A percentile compares a stretch with the other conserved stretches of the same genome.
These are phyloP conservation scores for Cyrtorhinus lividipennis DNA, from an alignment of 1,140 invertebrate genomes.

Conservation along the genomic window DNA sequence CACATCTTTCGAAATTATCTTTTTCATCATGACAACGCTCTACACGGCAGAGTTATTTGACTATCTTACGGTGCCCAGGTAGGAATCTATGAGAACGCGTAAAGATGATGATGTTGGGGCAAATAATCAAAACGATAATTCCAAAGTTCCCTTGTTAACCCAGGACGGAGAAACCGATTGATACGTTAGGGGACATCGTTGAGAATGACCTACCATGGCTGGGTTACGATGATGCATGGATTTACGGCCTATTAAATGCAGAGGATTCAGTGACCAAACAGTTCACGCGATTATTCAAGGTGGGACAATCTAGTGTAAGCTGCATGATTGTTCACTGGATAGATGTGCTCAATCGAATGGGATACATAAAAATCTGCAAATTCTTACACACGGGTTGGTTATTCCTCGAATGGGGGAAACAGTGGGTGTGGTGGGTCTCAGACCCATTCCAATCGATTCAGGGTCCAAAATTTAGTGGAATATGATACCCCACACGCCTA, in stretches of 20 bases:
- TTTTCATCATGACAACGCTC: not conserved
- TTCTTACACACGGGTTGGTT: no score
- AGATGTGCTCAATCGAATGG: no score
- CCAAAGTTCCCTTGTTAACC: not conserved
- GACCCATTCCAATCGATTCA: no score
- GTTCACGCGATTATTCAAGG: not conserved
- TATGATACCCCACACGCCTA: no score
- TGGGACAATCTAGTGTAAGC: no score
- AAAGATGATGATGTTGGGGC: not conserved
- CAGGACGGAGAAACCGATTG: not conserved
- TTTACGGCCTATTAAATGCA: not conserved
- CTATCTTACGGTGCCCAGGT: not conserved
- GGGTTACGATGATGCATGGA: not conserved
- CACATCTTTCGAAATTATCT: not conserved
- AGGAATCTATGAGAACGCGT: not conserved
- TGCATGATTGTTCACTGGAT: no score
- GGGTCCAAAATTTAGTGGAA: no score
- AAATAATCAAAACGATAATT: not conserved
- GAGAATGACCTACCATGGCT: not conserved
- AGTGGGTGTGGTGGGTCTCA: no score
- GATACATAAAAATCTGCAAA: no score
- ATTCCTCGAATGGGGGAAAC: no score
- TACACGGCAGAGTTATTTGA: not conserved
- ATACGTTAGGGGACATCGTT: not conserved
- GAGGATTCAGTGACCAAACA: not conserved